These are phyloP conservation scores for Mesoligia furuncula DNA, from an alignment of 2,888 invertebrate genomes.

Conservation along the genomic window DNA sequence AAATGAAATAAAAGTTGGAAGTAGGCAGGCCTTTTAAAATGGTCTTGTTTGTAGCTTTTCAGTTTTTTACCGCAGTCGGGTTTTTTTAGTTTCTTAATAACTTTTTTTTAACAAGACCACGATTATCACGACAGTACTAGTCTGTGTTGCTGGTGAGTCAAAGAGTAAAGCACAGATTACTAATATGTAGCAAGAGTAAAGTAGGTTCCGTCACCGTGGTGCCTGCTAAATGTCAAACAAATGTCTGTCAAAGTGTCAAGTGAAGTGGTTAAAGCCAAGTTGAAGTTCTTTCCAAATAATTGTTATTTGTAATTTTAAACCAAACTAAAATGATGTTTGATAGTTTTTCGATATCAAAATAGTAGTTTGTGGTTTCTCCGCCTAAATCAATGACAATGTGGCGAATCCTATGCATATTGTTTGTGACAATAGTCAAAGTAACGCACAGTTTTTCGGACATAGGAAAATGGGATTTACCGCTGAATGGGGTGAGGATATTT, in stretches of 20 bases:
- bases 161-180: no score
- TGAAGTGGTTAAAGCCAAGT: slow-evolving; percentile 25
- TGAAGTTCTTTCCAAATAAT: slow-evolving; percentile 42
- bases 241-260: slow-evolving; percentile 56
- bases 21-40: no score
- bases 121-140: no score
- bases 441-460: slow-evolving; percentile 90
- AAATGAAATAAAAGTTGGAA: no score
- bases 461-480: slow-evolving; percentile 92
- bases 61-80: no score
- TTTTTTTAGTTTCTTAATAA: no score
- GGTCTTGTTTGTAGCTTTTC: no score
- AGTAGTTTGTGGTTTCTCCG: slow-evolving; percentile 60
- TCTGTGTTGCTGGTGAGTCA: no score
- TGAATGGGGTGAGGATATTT: slow-evolving; percentile 87
- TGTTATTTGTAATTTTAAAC: slow-evolving; percentile 62
- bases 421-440: slow-evolving; percentile 77
- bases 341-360: slow-evolving; percentile 55
- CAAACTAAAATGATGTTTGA: slow-evolving; percentile 69
- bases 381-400: slow-evolving; percentile 74
- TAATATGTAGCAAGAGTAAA: no score
- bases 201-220: no score
- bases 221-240: slow-evolving; percentile 51
- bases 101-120: no score
- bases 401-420: slow-evolving; percentile 76